A percentile compares a stretch with the other conserved stretches of the same genome.
Evolutionary conservation across 2,888 invertebrate species (phyloP).

Genomic region (Xylophagus ater): DNA sequence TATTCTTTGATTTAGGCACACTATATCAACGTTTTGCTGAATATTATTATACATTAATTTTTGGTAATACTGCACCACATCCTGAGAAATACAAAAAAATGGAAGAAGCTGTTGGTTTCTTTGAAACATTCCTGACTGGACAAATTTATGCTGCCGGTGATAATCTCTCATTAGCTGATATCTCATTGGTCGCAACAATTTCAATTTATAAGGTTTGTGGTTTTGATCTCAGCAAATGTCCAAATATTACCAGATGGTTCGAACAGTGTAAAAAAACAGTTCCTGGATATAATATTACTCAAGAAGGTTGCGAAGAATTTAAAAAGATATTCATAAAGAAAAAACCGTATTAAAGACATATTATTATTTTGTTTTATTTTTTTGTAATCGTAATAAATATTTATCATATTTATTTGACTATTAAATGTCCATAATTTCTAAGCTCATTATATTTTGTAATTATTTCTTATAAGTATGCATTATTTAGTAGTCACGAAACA

Average conservation of each 20-base stretch:
- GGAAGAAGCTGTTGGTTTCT: slow-evolving; percentile 48
- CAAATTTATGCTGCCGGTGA: slow-evolving; percentile 58
- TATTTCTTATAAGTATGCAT: slow-evolving; percentile 2
- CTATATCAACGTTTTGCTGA: slow-evolving; percentile 53
- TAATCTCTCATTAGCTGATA: slow-evolving; percentile 59
- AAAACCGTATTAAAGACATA: too few species aligned
- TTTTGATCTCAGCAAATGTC: slow-evolving; percentile 51
- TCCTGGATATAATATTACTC: background rate
- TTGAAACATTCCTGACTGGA: slow-evolving; percentile 55
- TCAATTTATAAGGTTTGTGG: slow-evolving; percentile 53
- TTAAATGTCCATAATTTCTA: too few species aligned
- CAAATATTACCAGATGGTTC: slow-evolving; percentile 50
- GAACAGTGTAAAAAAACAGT: slow-evolving; percentile 26
- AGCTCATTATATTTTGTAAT: background rate
- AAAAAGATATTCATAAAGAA: too few species aligned
- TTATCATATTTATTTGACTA: too few species aligned
- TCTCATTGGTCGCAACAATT: slow-evolving; percentile 50
- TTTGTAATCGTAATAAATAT: too few species aligned
- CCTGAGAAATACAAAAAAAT: slow-evolving; percentile 52
- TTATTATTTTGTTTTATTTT: too few species aligned
- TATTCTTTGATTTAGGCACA: slow-evolving; percentile 63
- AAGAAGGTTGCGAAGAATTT: background rate
- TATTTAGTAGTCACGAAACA: too few species aligned
- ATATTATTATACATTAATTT: slow-evolving; percentile 50
- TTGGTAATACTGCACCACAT: slow-evolving; percentile 46